Percentiles rank a stretch among this genome's conserved stretches.
These are phyloP conservation scores for Picus viridis DNA, from an alignment of 2,797 vertebrate species.

Conservation along the genomic window DNA sequence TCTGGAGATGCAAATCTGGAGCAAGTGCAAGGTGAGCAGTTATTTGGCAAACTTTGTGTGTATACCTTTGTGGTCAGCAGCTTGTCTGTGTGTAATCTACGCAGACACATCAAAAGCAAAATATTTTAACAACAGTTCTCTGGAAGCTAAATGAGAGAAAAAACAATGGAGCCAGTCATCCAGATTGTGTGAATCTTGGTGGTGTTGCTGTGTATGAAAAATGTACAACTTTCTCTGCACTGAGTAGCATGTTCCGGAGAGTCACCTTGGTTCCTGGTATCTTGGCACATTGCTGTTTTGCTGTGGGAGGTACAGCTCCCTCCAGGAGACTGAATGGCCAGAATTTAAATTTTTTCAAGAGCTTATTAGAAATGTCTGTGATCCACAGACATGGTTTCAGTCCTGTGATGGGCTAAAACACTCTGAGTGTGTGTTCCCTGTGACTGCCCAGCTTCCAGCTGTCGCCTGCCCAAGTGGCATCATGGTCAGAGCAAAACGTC, in stretches of 20 bases:
- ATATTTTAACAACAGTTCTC: not conserved
- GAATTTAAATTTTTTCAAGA: not conserved
- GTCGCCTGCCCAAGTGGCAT: not conserved
- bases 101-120: constrained; percentile 18
- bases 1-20: not conserved
- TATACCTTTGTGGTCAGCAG: not conserved
- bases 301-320: not conserved
- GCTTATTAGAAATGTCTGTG: not conserved
- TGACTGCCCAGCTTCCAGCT: not conserved
- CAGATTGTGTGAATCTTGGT: accelerated
- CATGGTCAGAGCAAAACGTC: not conserved
- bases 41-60: not conserved
- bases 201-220: not conserved
- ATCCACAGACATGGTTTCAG: not conserved
- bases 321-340: not conserved
- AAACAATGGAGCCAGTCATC: not conserved
- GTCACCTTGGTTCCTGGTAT: not conserved
- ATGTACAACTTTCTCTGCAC: not conserved
- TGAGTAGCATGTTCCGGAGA: not conserved
- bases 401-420: accelerated
- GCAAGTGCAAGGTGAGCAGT: accelerated
- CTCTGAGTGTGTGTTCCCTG: not conserved
- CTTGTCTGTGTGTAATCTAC: not conserved
- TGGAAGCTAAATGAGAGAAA: not conserved
- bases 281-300: not conserved